Percentiles rank a stretch among this genome's conserved stretches.
phyloP scores from a whole-genome alignment of 2,888 invertebrate species.

The Oscheius myriophilus region DNA sequence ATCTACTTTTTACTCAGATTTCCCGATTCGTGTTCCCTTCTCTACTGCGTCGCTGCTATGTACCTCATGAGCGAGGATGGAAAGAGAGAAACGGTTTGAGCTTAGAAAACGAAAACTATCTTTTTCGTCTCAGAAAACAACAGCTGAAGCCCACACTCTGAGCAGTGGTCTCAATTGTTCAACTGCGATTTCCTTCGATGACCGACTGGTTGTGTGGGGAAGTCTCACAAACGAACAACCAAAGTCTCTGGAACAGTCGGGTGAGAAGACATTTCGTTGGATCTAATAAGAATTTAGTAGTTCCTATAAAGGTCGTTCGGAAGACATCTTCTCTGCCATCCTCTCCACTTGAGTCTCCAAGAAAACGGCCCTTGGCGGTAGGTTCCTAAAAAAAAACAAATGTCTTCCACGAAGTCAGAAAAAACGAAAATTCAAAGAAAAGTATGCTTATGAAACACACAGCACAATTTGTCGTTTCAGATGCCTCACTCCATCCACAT shows the following conservation, averaged over 20 bases:
- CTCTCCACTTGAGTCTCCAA: conserved; percentile 3
- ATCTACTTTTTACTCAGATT: conserved; percentile 29
- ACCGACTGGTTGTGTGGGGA: conserved; percentile 59
- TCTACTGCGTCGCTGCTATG: conserved; percentile 42
- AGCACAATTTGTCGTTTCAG: conserved; percentile 9
- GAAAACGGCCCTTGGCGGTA: background rate
- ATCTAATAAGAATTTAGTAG: background rate
- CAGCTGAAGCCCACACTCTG: background rate
- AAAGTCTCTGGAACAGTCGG: conserved; percentile 13
- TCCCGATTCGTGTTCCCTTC: conserved; percentile 38
- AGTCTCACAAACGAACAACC: conserved; percentile 56
- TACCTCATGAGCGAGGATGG: conserved; percentile 31
- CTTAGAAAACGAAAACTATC: background rate
- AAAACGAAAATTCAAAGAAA: no score
- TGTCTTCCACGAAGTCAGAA: no score
- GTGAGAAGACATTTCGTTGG: no score
- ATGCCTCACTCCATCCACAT: conserved; percentile 31
- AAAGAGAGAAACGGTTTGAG: background rate
- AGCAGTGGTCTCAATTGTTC: conserved; percentile 56
- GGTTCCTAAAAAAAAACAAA: no score
- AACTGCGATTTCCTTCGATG: conserved; percentile 53
- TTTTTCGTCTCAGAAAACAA: background rate
- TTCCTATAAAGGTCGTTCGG: background rate
- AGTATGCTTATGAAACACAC: background rate
- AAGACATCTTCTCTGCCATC: conserved; percentile 5